These are phyloP conservation scores for Torymus auratus DNA, from an alignment of 2,888 invertebrate genomes.

Conservation along the genomic window DNA sequence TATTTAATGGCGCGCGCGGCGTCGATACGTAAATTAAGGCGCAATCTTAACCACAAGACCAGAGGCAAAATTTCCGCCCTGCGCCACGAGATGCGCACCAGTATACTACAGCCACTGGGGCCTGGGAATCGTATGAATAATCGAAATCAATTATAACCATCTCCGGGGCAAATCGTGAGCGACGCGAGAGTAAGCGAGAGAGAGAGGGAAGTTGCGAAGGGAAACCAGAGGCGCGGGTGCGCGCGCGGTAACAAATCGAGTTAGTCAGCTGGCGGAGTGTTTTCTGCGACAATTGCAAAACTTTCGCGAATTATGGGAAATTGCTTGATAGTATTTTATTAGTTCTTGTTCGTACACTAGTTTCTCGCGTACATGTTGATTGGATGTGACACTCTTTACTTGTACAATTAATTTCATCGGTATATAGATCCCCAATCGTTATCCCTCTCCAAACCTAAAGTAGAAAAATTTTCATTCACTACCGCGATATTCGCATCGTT, in stretches of 20 bases:
- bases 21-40: conserved; percentile 35
- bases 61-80: conserved; percentile 9
- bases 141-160: conserved; percentile 43
- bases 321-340: too few species aligned
- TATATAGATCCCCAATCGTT: too few species aligned
- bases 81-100: neutral
- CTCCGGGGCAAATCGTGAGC: neutral
- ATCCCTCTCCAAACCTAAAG: too few species aligned
- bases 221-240: neutral
- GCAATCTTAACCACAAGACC: conserved; percentile 16
- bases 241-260: neutral
- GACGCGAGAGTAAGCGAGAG: neutral
- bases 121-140: conserved; percentile 26
- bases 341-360: too few species aligned
- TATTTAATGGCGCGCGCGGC: conserved; percentile 28
- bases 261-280: neutral
- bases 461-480: too few species aligned
- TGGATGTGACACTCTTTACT: too few species aligned
- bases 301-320: too few species aligned
- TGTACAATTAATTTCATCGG: too few species aligned
- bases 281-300: too few species aligned
- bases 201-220: neutral
- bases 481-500: too few species aligned
- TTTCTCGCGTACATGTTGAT: too few species aligned
- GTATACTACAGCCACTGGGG: neutral